These are phyloP conservation scores for Odontamblyopus rebecca DNA, from an alignment of 2,797 vertebrate species.

Conservation along the genomic window DNA sequence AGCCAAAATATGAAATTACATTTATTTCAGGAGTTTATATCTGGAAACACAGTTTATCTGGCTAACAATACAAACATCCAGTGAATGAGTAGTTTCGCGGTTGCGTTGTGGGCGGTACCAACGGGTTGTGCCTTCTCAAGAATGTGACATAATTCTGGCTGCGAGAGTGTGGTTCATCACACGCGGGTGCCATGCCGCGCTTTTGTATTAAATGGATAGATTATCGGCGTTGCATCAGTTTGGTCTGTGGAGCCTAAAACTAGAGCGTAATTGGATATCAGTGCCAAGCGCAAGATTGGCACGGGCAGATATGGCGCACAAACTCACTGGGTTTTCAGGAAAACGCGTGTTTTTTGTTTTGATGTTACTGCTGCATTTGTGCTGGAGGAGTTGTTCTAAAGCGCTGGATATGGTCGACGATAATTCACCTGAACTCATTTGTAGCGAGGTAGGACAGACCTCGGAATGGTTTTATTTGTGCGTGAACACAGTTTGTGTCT, in stretches of 20 bases:
- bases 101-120: neutral
- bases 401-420: slow-evolving; percentile 26
- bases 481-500: neutral
- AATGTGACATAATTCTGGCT: neutral
- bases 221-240: neutral
- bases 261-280: neutral
- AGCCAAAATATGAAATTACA: too few relatives aligned
- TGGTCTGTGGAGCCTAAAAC: neutral
- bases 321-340: rapidly evolving
- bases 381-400: neutral
- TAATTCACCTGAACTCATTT: slow-evolving; percentile 30
- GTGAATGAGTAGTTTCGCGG: neutral
- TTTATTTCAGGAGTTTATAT: too few relatives aligned
- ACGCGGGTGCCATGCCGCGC: neutral
- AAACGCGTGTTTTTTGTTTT: neutral
- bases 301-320: slow-evolving; percentile 26
- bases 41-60: too few relatives aligned
- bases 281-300: slow-evolving; percentile 1
- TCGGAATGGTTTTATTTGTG: too few relatives aligned
- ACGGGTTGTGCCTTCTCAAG: neutral
- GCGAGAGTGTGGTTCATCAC: neutral
- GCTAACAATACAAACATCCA: too few relatives aligned
- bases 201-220: neutral
- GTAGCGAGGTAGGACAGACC: slow-evolving; percentile 48
- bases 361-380: slow-evolving; percentile 19